Evolutionary conservation across 2,797 vertebrate species (phyloP).

Genomic region (Crenichthys baileyi): DNA sequence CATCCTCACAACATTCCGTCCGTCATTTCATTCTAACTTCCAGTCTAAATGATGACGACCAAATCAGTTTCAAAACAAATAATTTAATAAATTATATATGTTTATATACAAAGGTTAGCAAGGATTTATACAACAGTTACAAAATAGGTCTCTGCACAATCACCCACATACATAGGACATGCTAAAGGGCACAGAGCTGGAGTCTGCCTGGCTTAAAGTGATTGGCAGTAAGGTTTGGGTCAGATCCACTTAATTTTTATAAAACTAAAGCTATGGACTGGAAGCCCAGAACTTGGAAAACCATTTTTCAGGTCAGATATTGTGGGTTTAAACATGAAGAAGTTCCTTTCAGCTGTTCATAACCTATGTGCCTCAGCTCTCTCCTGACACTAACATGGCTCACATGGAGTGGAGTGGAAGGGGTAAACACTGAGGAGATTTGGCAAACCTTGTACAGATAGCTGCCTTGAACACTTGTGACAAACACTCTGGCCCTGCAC

Average conservation of each 20-base stretch:
- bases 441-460: too few species aligned
- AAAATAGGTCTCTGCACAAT: conserved; percentile 76
- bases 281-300: conserved; percentile 25
- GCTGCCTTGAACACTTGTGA: too few species aligned
- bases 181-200: conserved; percentile 46
- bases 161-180: conserved; percentile 61
- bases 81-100: conserved; percentile 81
- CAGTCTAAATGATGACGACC: background rate
- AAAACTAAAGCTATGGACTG: conserved; percentile 8
- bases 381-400: background rate
- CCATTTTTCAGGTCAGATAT: background rate
- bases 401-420: background rate
- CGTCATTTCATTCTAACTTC: background rate
- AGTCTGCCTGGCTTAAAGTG: conserved; percentile 14
- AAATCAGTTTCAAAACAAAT: conserved; percentile 71
- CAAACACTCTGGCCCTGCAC: too few species aligned
- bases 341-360: too few species aligned
- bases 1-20: background rate
- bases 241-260: conserved; percentile 21
- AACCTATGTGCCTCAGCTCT: background rate
- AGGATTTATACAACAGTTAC: conserved; percentile 82
- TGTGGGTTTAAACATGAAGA: background rate
- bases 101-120: conserved; percentile 80
- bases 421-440: too few species aligned
- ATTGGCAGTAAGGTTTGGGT: conserved; percentile 34